Evolutionary conservation across 2,113 vertebrate genomes (phyloP), one percentile per base, ranked within the genome.

Genomic region (Callipepla squamata): DNA sequence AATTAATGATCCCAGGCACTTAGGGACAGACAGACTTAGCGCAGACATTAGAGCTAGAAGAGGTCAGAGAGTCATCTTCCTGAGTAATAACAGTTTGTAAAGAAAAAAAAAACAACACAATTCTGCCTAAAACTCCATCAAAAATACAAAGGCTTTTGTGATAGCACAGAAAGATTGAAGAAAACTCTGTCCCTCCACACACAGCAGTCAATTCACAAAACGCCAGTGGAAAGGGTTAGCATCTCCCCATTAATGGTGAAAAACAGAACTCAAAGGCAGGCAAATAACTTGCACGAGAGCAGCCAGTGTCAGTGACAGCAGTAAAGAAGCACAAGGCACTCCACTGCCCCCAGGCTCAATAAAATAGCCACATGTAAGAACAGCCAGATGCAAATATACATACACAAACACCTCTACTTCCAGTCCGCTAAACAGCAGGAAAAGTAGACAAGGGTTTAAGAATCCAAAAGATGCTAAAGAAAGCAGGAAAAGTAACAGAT

Each of bases 61-160:
- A 93, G 82, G 72, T 70, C 76, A 87, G 0, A 0, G 38, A 80
- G 57, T 8, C 47, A n/a, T 47, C 80, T 22, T 61, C 92, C 83
- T 78, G 51, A 65, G 42, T 67, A 44, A 95, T 67, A 68, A 66
- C 3, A 1, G 45, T 75, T 79, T 89, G 61, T 28, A 89, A 86
- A 44, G 38, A 32, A 42, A 51, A 51, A 57, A 57, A 40, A 10
- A 36, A 36, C 40, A 40, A 9, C 21, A 57, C 55, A 30, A 42
- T 23, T 22, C 50, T 23, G 6, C 55, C 28, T 73, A 30, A 86
- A 89, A 55, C 61, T 51, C 85, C 42, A 47, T 68, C 47, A 74
- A 86, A 94, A 83, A 83, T 21, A 74, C 85, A 93, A 93, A 93
- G 30, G 61, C 40, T 90, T 90, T 61, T 22, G 4, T 4, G 82